Evolutionary conservation across 2,113 vertebrate genomes (phyloP).

Genomic region (Aepyceros melampus): DNA sequence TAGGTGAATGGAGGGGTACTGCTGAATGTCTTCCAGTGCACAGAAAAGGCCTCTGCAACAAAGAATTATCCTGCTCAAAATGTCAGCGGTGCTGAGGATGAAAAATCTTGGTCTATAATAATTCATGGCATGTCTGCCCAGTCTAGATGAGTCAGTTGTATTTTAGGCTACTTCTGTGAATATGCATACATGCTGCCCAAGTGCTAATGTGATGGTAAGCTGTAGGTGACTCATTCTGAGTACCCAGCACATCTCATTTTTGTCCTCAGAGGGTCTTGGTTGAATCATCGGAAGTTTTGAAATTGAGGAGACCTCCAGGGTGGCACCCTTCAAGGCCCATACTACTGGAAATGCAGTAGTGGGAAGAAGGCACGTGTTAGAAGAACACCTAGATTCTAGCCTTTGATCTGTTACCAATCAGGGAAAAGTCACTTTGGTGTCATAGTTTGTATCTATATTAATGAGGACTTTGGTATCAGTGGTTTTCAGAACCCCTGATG

Average conservation of each 20-base stretch:
- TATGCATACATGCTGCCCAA: not conserved
- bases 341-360: not conserved
- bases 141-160: not conserved
- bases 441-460: not conserved
- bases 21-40: not conserved
- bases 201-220: not conserved
- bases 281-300: not conserved
- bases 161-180: not conserved
- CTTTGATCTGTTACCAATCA: not conserved
- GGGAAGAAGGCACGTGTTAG: not conserved
- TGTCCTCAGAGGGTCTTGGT: not conserved
- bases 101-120: not conserved
- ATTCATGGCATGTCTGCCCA: not conserved
- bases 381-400: not conserved
- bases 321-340: not conserved
- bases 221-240: not conserved
- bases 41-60: not conserved
- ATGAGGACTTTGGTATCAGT: not conserved
- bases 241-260: not conserved
- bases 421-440: not conserved
- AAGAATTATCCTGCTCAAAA: not conserved
- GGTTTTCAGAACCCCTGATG: not conserved
- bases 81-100: not conserved
- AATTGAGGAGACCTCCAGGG: not conserved
- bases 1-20: not conserved